Conservation (phyloP, 2,888 invertebrate genomes). For the Eumerus sabulonum region DNA sequence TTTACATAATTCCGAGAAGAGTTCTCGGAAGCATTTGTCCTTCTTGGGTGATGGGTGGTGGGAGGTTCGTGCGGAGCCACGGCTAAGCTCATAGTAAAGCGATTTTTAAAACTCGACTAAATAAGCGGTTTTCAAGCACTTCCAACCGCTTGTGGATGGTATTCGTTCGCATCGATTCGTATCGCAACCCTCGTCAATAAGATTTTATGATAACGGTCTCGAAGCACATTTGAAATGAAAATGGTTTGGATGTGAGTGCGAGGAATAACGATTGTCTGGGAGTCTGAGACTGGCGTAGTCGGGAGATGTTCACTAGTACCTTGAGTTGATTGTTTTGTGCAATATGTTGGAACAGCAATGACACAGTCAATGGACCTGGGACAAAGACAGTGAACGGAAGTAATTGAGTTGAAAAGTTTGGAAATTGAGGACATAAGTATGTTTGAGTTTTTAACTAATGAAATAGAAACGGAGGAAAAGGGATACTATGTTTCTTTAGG, state of each 20-base stretch:
- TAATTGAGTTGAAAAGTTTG: constrained; percentile 18
- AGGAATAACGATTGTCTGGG: constrained; percentile 56
- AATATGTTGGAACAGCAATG: neutral
- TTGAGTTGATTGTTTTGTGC: constrained; percentile 50
- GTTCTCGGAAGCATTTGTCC: neutral
- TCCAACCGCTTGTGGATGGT: constrained; percentile 26
- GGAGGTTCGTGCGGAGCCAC: neutral
- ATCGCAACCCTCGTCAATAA: constrained; percentile 33
- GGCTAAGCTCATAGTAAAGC: constrained; percentile 56
- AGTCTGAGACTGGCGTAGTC: constrained; percentile 9
- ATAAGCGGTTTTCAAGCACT: constrained; percentile 33
- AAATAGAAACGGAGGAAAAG: too few relatives aligned
- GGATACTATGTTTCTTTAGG: too few relatives aligned
- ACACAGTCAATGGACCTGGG: too few relatives aligned
- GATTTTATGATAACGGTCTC: constrained; percentile 56
- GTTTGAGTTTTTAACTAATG: constrained; percentile 3
- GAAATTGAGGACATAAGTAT: constrained; percentile 15
- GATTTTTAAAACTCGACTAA: constrained; percentile 57
- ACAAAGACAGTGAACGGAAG: neutral
- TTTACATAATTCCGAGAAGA: constrained; percentile 49
- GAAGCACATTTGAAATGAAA: constrained; percentile 10
- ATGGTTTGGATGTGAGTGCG: neutral
- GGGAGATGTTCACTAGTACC: constrained; percentile 27
- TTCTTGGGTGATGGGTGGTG: constrained; percentile 15
- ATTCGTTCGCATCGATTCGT: neutral